Conservation (phyloP, 2,113 vertebrate species). For the Castor canadensis region DNA sequence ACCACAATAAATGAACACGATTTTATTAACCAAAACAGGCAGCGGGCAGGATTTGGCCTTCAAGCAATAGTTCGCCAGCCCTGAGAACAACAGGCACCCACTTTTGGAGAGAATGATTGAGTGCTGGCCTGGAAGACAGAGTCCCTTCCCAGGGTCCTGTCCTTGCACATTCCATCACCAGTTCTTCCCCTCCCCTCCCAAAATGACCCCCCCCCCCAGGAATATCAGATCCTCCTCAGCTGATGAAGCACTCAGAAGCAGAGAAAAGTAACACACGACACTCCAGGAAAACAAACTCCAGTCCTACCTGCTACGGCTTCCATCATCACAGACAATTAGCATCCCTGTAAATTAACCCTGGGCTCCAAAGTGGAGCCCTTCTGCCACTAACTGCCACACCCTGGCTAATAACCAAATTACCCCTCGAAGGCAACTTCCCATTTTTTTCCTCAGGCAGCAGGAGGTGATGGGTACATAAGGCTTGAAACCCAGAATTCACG, state of each 20-base stretch:
- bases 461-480: neutral
- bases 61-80: accelerated
- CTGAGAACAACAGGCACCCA: accelerated
- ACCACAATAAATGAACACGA: neutral
- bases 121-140: neutral
- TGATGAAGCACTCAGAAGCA: no score
- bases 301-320: accelerated
- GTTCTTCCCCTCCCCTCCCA: neutral
- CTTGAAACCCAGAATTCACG: neutral
- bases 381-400: no score
- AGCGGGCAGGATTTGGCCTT: neutral
- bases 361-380: neutral
- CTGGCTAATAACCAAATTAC: neutral
- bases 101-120: neutral
- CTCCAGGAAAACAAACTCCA: neutral
- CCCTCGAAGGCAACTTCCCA: neutral
- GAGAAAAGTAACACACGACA: no score
- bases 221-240: neutral
- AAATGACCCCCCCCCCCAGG: neutral
- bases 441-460: neutral
- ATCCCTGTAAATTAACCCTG: neutral
- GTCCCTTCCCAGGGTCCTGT: no score
- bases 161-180: neutral
- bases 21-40: neutral
- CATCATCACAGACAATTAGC: neutral